These are phyloP conservation scores for Lycophotia porphyrea DNA, from an alignment of 2,888 invertebrate species.

Conservation along the genomic window DNA sequence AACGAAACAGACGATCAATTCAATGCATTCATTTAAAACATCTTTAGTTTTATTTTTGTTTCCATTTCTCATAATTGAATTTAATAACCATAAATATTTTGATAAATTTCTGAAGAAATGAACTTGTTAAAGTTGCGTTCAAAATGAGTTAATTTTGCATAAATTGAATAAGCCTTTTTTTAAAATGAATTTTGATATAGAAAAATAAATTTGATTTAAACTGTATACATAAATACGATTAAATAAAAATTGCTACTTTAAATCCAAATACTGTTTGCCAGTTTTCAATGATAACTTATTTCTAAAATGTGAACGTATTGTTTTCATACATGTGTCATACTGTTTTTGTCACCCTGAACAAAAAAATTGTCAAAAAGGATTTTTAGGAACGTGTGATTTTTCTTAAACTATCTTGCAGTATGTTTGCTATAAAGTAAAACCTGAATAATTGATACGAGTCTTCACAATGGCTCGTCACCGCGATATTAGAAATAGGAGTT, in stretches of 20 bases:
- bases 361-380: constrained; percentile 58
- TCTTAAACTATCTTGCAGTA: constrained; percentile 40
- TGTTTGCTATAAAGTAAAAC: constrained; percentile 42
- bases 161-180: not conserved
- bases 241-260: not conserved
- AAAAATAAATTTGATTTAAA: not conserved
- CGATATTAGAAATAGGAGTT: constrained; percentile 95
- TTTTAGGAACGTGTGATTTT: constrained; percentile 70
- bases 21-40: not conserved
- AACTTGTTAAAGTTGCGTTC: constrained; percentile 22
- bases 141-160: not conserved
- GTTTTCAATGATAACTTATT: not conserved
- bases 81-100: not conserved
- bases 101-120: constrained; percentile 13
- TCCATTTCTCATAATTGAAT: not conserved
- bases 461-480: constrained; percentile 95
- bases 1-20: not conserved
- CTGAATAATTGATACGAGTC: constrained; percentile 20
- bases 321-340: constrained; percentile 42
- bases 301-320: constrained; percentile 34
- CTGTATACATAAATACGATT: not conserved
- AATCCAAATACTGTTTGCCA: not conserved
- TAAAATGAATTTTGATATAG: not conserved
- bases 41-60: not conserved
- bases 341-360: constrained; percentile 23